These are phyloP conservation scores for Sphaerophoria rueppellii DNA, from an alignment of 2,888 invertebrate species.

Conservation along the genomic window DNA sequence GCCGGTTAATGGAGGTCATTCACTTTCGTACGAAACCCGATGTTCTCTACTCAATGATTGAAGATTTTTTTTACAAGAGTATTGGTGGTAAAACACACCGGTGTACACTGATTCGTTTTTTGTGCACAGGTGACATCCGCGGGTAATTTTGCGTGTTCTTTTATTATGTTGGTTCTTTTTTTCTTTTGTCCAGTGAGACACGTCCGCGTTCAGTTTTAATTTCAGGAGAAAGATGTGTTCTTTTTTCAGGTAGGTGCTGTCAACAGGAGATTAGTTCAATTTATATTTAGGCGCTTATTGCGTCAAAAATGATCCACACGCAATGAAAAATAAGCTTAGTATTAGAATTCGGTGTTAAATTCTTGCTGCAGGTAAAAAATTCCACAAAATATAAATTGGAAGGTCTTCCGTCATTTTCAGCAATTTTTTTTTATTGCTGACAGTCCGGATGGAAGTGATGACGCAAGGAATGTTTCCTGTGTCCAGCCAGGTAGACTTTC, in stretches of 20 bases:
- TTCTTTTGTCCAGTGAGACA: neutral
- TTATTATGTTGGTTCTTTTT: slow-evolving; percentile 34
- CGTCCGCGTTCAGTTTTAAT: slow-evolving; percentile 27
- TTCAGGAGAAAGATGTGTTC: neutral
- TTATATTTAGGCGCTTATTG: slow-evolving; percentile 8
- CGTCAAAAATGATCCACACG: too few relatives aligned
- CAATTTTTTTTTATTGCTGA: neutral
- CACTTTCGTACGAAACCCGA: slow-evolving; percentile 81
- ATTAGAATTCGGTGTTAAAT: too few relatives aligned
- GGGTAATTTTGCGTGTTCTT: slow-evolving; percentile 65
- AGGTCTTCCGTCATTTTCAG: neutral
- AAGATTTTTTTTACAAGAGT: slow-evolving; percentile 42
- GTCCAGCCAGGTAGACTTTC: too few relatives aligned
- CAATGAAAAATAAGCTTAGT: too few relatives aligned
- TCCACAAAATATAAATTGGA: too few relatives aligned
- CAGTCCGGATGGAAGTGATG: neutral
- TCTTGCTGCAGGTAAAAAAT: too few relatives aligned
- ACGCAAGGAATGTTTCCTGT: slow-evolving; percentile 8
- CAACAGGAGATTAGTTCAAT: neutral
- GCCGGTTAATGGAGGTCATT: slow-evolving; percentile 82
- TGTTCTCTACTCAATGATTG: slow-evolving; percentile 70
- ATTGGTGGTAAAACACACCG: slow-evolving; percentile 31
- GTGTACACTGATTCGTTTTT: slow-evolving; percentile 26
- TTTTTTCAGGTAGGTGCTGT: slow-evolving; percentile 5
- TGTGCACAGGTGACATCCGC: slow-evolving; percentile 58